Base-by-base conservation (phyloP, 2,888 invertebrate species). In the Mylabris sibirica region DNA sequence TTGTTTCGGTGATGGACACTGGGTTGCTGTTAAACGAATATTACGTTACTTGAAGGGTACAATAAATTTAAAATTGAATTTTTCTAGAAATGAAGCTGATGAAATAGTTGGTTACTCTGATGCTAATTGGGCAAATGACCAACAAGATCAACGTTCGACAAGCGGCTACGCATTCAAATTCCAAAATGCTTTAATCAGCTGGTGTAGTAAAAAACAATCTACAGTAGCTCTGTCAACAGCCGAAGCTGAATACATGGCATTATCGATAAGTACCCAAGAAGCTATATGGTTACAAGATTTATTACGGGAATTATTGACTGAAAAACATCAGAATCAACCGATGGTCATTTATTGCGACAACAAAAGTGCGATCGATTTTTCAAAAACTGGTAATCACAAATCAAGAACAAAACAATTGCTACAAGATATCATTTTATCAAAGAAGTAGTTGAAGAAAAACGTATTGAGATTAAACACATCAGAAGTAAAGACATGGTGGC, bases 21-120 rank as follows among this genome's bases (percentile, higher is more conserved):
- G 82, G 79, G 72, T 64, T 14, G 78, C 78, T 1, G 79, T 79
- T 0, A 79, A 82, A 63, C 67, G 78, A 3, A 74, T 82, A 0
- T 64, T 83, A 3, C 69, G 79, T 2, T 83, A 83, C 61, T 59
- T 73, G 8, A 72, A 75, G 63, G 70, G 69, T 12, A 69, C 72
- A n/a, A 66, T 60, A 14, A 60, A 72, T 57, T 30, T 74, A 6
- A 76, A 78, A 30, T 63, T 82, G 6, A 20, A 41, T 6, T 81
- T 72, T 65, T 61, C 59, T 53, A 26, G 24, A 53, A 59, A 22
- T 0, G 34, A 20, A n/a, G 59, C 64, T 17, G 9, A 1, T 14
- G 26, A 24, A n/a, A 1, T 80, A 8, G 9, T 14, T 12, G 78
- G 77, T 9, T 82, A 68, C 59, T 72, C 71, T 4, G 82, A 82